Base-by-base conservation (phyloP, 2,113 vertebrate genomes). In the Aramus guarauna region DNA sequence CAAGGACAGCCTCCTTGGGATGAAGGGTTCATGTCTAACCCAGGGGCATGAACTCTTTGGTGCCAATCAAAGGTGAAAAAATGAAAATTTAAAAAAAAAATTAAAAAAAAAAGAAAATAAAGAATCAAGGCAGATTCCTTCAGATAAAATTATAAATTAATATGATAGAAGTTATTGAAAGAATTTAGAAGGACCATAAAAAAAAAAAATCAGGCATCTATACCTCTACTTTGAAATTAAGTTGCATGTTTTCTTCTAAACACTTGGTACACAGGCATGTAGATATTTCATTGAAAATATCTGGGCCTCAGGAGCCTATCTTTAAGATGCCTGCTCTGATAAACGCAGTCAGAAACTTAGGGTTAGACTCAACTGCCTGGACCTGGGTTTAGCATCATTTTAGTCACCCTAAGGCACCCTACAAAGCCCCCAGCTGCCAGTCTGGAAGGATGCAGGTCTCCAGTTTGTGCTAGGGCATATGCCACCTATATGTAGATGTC, bases 351-450 rank as follows among this genome's bases (percentile, higher is more conserved):
- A 4, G 56, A 71, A 87, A 30, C 12, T 37, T 48, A 7, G 6
- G 12, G 8, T 66, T 32, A 34, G 21, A 88, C 30, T 88, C 34
- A 69, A 39, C 17, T 78, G 27, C 15, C 39, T 37, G 63, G 5
- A 32, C 3, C 6, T 45, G 21, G 11, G 5, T 69, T 73, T 48
- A 48, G 4, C 11, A 55, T 17, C 8, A 55, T 81, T 79, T 93
- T 53, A 64, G 22, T 71, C 17, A 56, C 20, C 15, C 5, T 56
- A 18, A 63, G 24, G 5, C 47, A 43, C 11, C 3, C 34, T 45
- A 32, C 6, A 19, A 45, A n/a, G 2, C 4, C 5, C 12, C 3
- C 18, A 69, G 0, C 9, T 63, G 15, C 14, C 52, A 39, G 19
- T 55, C 14, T 15, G 19, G 59, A 81, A 87, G 24, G 9, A 55